Evolutionary conservation across 2,888 invertebrate genomes (phyloP).

Genomic region (Quadriops clusia): DNA sequence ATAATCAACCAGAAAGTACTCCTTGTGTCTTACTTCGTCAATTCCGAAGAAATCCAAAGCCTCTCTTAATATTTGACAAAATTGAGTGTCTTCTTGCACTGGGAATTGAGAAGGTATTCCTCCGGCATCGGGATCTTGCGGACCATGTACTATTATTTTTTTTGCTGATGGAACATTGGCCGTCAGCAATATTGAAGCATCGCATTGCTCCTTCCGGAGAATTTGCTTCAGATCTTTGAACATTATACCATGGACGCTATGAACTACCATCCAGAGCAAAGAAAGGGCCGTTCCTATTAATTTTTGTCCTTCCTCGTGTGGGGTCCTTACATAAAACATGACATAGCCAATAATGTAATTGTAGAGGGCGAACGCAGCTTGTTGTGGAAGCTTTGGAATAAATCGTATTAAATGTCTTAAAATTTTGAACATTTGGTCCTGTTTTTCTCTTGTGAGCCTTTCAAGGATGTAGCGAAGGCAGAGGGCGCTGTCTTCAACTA

Average conservation of each 20-base stretch:
- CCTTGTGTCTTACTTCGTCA: constrained; percentile 75
- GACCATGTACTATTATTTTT: constrained; percentile 95
- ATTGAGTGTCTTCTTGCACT: constrained; percentile 95
- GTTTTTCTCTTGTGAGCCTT: constrained; percentile 83
- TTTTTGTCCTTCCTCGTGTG: constrained; percentile 90
- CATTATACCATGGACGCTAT: constrained; percentile 97
- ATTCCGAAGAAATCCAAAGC: constrained; percentile 95
- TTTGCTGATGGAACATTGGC: constrained; percentile 99
- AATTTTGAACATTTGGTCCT: constrained; percentile 89
- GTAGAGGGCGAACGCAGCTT: constrained; percentile 95
- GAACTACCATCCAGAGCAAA: constrained; percentile 95
- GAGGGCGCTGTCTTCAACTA: constrained; percentile 94
- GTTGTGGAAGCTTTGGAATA: constrained; percentile 85
- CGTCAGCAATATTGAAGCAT: constrained; percentile 91
- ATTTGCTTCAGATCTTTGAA: constrained; percentile 99
- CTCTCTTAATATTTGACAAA: constrained; percentile 87
- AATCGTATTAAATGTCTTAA: constrained; percentile 85
- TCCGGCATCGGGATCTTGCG: constrained; percentile 76
- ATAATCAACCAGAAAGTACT: constrained; percentile 93
- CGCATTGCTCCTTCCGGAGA: constrained; percentile 95
- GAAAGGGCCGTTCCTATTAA: constrained; percentile 90
- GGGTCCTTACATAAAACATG: constrained; percentile 96
- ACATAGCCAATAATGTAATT: constrained; percentile 99
- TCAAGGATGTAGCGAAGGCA: constrained; percentile 94
- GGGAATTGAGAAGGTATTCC: constrained; percentile 98